A percentile compares a stretch with the other conserved stretches of the same genome.
Evolutionary conservation across 2,888 invertebrate genomes (phyloP).

Genomic region (Epistrophe eligans): DNA sequence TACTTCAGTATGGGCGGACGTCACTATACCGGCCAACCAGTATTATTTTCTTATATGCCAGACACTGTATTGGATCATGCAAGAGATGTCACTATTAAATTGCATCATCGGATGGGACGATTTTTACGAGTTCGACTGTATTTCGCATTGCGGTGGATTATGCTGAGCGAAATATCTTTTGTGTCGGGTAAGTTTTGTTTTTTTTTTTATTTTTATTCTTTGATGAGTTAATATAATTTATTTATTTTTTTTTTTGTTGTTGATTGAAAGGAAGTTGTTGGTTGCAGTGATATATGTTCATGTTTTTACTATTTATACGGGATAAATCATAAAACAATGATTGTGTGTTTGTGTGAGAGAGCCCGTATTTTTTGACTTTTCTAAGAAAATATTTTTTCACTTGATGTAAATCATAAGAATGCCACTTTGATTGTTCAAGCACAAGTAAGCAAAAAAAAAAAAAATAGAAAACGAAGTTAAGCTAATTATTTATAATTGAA

Average conservation of each 20-base stretch:
- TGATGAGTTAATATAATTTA: conserved; percentile 36
- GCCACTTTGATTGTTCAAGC: conserved; percentile 31
- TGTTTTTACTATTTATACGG: conserved; percentile 7
- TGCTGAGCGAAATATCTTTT: conserved; percentile 94
- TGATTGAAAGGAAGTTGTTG: conserved; percentile 25
- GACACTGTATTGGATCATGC: conserved; percentile 90
- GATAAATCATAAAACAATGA: conserved; percentile 39
- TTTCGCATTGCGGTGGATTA: conserved; percentile 92
- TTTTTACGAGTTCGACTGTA: conserved; percentile 91
- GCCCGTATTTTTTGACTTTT: conserved; percentile 34
- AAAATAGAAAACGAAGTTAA: conserved; percentile 23
- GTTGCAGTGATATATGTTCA: not conserved
- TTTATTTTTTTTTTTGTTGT: not conserved
- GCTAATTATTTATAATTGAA: conserved; percentile 73
- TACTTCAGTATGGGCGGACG: conserved; percentile 90
- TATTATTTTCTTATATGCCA: conserved; percentile 90
- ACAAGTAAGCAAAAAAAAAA: conserved; percentile 15
- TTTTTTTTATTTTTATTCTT: not conserved
- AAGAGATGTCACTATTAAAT: conserved; percentile 91
- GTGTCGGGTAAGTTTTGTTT: conserved; percentile 87
- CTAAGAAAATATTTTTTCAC: conserved; percentile 16
- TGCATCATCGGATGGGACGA: conserved; percentile 90
- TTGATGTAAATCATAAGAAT: conserved; percentile 46
- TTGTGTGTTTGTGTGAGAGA: not conserved
- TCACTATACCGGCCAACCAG: conserved; percentile 89